Conservation (phyloP, 2,113 vertebrate genomes). For the Sinocyclocheilus maitianheensis region DNA sequence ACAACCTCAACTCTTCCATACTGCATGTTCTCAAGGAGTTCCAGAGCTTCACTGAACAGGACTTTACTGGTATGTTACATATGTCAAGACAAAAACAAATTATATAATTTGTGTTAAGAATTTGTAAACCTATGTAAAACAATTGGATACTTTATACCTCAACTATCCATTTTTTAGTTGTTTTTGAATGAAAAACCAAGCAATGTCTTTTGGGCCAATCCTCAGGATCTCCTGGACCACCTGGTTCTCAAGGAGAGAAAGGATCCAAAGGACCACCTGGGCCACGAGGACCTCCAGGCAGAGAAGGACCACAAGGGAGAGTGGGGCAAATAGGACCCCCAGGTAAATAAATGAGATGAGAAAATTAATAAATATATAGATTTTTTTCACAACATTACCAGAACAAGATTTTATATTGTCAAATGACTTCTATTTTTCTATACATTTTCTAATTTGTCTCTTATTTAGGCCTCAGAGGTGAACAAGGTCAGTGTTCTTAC, state of each 20-base stretch:
- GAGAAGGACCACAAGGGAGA: conserved; percentile 76
- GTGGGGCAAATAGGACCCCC: conserved; percentile 76
- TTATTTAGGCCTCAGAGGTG: conserved; percentile 83
- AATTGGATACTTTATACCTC: no score
- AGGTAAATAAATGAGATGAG: conserved; percentile 69
- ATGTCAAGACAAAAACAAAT: no score
- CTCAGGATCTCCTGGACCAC: conserved; percentile 76
- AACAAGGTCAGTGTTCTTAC: conserved; percentile 79
- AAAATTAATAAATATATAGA: background rate
- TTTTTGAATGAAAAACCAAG: no score
- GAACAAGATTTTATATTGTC: background rate
- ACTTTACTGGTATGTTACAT: conserved; percentile 74
- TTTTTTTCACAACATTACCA: background rate
- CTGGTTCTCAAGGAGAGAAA: conserved; percentile 76
- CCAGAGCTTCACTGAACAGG: conserved; percentile 71
- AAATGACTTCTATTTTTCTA: background rate
- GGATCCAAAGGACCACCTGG: conserved; percentile 78
- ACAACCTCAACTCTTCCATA: conserved; percentile 81
- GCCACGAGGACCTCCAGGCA: conserved; percentile 76
- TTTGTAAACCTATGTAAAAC: no score
- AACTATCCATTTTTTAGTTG: no score
- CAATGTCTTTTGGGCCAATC: background rate
- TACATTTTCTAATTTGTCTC: conserved; percentile 47
- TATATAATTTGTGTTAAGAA: background rate
- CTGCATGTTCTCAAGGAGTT: conserved; percentile 74